These are phyloP conservation scores for Echeneis naucrates DNA, from an alignment of 2,797 vertebrate genomes.

Conservation along the genomic window DNA sequence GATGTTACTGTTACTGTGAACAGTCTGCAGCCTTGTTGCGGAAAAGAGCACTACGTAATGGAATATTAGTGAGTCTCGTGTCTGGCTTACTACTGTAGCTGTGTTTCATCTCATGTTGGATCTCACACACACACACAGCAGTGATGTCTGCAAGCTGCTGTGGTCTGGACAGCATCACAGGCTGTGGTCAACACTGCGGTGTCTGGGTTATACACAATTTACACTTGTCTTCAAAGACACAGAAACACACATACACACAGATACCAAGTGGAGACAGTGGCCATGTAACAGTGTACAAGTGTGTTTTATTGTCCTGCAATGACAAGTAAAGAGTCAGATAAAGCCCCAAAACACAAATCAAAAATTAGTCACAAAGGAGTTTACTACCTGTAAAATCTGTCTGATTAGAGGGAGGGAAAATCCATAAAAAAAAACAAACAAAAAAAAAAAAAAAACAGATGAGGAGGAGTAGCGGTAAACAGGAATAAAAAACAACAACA, in stretches of 20 bases:
- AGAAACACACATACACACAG: constrained; percentile 46
- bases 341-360: constrained; percentile 10
- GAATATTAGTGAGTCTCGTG: constrained; percentile 84
- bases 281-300: constrained; percentile 36
- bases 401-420: background rate
- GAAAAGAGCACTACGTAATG: constrained; percentile 84
- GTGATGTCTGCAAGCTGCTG: constrained; percentile 75
- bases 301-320: constrained; percentile 30
- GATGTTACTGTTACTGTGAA: constrained; percentile 68
- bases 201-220: constrained; percentile 79
- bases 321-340: constrained; percentile 24
- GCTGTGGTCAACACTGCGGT: constrained; percentile 71
- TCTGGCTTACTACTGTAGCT: constrained; percentile 81
- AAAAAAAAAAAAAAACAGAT: no score
- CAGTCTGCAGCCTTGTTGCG: constrained; percentile 71
- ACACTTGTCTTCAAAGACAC: constrained; percentile 71
- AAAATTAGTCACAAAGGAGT: background rate
- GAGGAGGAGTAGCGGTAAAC: background rate
- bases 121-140: constrained; percentile 67
- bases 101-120: constrained; percentile 79
- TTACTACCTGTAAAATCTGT: constrained; percentile 19
- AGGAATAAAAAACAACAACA: background rate
- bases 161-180: constrained; percentile 79
- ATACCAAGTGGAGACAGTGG: constrained; percentile 42
- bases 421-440: background rate